Conservation (phyloP, 1,140 invertebrate species). For the Eubasilissa regina region DNA sequence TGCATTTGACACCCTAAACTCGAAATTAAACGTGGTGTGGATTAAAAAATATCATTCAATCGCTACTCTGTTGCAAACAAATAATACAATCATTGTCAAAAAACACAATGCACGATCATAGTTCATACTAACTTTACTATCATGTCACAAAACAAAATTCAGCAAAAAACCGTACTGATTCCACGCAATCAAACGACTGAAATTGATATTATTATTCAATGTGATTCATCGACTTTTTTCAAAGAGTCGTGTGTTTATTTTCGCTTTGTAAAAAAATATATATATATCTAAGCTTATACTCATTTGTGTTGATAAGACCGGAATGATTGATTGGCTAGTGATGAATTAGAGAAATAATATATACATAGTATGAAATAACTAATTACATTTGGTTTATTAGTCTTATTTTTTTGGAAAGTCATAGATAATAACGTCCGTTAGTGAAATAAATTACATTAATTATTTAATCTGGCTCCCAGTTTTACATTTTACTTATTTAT, state of each 20-base stretch:
- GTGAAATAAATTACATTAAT: no score
- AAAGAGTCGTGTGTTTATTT: no score
- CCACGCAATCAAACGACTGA: slow-evolving; percentile 30
- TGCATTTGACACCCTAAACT: slow-evolving; percentile 45
- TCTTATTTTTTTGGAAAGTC: no score
- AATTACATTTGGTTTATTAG: background rate
- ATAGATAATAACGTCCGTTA: no score
- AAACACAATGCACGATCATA: slow-evolving; percentile 18
- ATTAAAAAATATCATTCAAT: slow-evolving; percentile 47
- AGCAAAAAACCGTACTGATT: slow-evolving; percentile 18
- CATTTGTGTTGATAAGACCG: background rate
- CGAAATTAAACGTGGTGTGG: slow-evolving; percentile 51
- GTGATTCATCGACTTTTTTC: slow-evolving; percentile 1
- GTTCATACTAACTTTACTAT: slow-evolving; percentile 11
- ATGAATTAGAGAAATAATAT: slow-evolving; percentile 12
- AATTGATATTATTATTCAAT: slow-evolving; percentile 8
- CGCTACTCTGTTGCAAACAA: slow-evolving; percentile 5
- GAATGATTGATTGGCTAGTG: slow-evolving; percentile 32
- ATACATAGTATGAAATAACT: background rate
- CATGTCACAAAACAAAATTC: slow-evolving; percentile 23
- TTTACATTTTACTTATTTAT: no score
- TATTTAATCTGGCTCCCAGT: no score
- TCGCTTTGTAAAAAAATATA: background rate
- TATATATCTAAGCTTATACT: background rate
- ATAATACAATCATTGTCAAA: slow-evolving; percentile 44